Conservation (phyloP, 2,113 vertebrate genomes). For the Platichthys flesus region DNA sequence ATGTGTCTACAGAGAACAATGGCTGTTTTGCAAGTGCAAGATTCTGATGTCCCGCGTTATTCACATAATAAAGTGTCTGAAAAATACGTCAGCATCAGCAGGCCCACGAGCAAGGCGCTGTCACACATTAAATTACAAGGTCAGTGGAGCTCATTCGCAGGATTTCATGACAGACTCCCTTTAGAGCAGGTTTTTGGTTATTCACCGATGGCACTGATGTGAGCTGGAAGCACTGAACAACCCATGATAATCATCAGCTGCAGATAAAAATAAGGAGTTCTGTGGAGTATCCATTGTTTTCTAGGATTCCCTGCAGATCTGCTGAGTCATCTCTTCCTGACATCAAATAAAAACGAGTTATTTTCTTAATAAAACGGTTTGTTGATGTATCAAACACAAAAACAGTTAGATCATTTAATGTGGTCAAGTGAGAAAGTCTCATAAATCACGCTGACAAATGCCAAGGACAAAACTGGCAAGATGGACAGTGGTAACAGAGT, state of each 20-base stretch:
- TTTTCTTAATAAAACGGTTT: not conserved
- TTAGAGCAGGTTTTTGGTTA: not conserved
- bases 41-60: slow-evolving; percentile 37
- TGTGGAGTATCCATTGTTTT: slow-evolving; percentile 26
- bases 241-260: slow-evolving; percentile 35
- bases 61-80: slow-evolving; percentile 38
- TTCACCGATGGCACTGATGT: not conserved
- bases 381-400: not conserved
- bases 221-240: not conserved
- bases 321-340: slow-evolving; percentile 34
- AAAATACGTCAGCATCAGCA: slow-evolving; percentile 43
- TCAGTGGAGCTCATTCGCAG: not conserved
- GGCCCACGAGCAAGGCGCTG: not conserved
- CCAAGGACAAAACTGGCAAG: not conserved
- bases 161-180: slow-evolving; percentile 3
- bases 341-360: not conserved
- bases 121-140: not conserved
- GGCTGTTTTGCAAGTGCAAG: slow-evolving; percentile 47
- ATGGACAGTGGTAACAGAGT: too few species aligned
- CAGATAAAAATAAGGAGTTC: not conserved
- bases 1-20: slow-evolving; percentile 66
- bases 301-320: slow-evolving; percentile 26
- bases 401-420: not conserved
- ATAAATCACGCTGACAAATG: not conserved
- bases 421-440: not conserved